Conservation (phyloP, 2,113 vertebrate genomes). For the Casuarius casuarius region DNA sequence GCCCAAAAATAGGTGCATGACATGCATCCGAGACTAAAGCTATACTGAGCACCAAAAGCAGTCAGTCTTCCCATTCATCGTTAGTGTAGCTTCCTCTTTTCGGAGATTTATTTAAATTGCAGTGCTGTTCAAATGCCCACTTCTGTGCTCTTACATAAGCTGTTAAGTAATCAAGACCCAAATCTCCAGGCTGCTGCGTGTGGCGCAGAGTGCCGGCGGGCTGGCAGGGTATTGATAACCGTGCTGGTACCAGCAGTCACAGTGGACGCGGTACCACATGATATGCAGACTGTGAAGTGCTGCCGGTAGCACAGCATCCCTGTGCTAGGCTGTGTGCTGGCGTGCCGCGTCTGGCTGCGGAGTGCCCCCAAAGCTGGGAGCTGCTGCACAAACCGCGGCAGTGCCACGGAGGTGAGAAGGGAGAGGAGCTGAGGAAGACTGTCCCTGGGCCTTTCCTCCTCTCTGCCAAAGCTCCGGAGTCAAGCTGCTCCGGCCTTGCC, state of each 20-base stretch:
- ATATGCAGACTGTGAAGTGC: rapidly evolving
- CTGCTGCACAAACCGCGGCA: no score
- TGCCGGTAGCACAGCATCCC: background rate
- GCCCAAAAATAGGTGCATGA: background rate
- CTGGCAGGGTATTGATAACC: background rate
- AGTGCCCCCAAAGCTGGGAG: no score
- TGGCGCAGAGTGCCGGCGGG: background rate
- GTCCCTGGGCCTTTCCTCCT: background rate
- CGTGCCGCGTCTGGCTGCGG: no score
- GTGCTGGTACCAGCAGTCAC: rapidly evolving
- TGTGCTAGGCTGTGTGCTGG: no score
- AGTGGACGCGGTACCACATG: background rate
- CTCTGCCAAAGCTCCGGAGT: background rate
- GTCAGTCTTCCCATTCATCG: rapidly evolving
- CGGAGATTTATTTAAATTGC: background rate
- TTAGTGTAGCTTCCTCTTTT: background rate
- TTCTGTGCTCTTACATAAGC: background rate
- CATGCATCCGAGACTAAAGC: background rate
- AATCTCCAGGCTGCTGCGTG: background rate
- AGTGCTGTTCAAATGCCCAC: background rate
- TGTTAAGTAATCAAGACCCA: background rate
- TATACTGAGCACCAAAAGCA: background rate
- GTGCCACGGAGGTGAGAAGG: background rate
- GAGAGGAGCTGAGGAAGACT: background rate
- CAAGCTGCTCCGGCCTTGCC: rapidly evolving